These are phyloP conservation scores for Podarcis siculus DNA, from an alignment of 2,797 vertebrate genomes.

Conservation along the genomic window DNA sequence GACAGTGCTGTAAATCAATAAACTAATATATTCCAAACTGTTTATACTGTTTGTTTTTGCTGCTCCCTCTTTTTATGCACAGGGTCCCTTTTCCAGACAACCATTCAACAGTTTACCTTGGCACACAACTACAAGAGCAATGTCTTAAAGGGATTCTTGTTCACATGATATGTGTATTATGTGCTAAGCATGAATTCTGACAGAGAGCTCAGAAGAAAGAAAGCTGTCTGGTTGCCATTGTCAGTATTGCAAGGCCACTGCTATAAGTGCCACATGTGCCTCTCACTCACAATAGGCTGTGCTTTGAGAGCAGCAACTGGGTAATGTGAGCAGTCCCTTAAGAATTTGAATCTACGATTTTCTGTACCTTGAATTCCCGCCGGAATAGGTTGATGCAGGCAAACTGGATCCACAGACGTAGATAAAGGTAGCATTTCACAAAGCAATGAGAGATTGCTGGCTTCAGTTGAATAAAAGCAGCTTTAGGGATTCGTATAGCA, in stretches of 20 bases:
- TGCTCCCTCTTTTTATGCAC: background rate
- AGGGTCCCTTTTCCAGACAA: background rate
- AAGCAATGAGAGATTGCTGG: slow-evolving; percentile 7
- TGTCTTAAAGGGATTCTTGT: background rate
- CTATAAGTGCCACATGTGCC: background rate
- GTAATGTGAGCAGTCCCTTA: slow-evolving; percentile 60
- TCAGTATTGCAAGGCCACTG: background rate
- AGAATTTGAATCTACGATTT: slow-evolving; percentile 40
- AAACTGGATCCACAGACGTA: slow-evolving; percentile 58
- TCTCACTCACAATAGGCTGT: slow-evolving; percentile 22
- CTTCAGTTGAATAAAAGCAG: slow-evolving; percentile 23
- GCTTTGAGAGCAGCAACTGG: background rate
- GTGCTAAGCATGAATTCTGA: slow-evolving; percentile 5
- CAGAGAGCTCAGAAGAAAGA: slow-evolving; percentile 4
- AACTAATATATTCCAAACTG: background rate
- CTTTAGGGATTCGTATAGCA: slow-evolving; percentile 12
- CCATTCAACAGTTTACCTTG: background rate
- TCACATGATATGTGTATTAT: background rate
- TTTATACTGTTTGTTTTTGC: background rate
- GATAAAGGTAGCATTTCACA: slow-evolving; percentile 62
- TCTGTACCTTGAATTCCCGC: slow-evolving; percentile 46
- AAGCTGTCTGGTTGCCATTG: background rate
- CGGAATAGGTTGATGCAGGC: slow-evolving; percentile 41
- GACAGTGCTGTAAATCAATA: background rate
- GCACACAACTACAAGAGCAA: background rate